Percentiles rank a stretch among this genome's conserved stretches.
These are phyloP conservation scores for Jaculus jaculus DNA, from an alignment of 2,113 vertebrate genomes.

Conservation along the genomic window DNA sequence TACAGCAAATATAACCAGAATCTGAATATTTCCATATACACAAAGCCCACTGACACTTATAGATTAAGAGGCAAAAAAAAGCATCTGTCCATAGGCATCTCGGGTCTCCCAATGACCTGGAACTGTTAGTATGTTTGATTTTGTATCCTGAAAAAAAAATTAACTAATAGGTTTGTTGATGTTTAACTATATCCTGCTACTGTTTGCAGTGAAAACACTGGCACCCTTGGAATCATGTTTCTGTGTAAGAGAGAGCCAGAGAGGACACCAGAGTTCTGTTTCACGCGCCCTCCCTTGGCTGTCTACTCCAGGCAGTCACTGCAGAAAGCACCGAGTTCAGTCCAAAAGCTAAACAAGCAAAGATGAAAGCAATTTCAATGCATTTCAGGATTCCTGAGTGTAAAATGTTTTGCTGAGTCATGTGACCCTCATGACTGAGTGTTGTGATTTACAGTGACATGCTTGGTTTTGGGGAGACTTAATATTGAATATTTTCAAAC, in stretches of 20 bases:
- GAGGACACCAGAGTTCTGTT: too few relatives aligned
- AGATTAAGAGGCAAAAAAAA: neutral
- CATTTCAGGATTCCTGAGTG: too few relatives aligned
- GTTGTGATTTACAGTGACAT: neutral
- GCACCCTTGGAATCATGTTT: neutral
- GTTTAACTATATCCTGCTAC: neutral
- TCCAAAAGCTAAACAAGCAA: too few relatives aligned
- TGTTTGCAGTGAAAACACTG: neutral
- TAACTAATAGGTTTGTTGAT: neutral
- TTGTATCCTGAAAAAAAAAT: neutral
- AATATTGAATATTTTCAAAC: neutral
- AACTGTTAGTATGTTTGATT: neutral
- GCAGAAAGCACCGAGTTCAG: too few relatives aligned
- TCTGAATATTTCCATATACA: neutral
- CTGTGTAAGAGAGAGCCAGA: neutral
- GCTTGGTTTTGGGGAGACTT: neutral
- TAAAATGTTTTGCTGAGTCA: neutral
- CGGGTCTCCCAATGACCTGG: neutral
- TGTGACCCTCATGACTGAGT: too few relatives aligned
- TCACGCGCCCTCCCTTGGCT: neutral
- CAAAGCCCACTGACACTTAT: neutral
- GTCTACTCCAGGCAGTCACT: too few relatives aligned
- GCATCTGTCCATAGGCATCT: neutral
- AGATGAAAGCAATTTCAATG: neutral
- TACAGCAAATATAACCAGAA: neutral